Evolutionary conservation across 2,113 vertebrate species (phyloP).

Genomic region (Seriola quinqueradiata): DNA sequence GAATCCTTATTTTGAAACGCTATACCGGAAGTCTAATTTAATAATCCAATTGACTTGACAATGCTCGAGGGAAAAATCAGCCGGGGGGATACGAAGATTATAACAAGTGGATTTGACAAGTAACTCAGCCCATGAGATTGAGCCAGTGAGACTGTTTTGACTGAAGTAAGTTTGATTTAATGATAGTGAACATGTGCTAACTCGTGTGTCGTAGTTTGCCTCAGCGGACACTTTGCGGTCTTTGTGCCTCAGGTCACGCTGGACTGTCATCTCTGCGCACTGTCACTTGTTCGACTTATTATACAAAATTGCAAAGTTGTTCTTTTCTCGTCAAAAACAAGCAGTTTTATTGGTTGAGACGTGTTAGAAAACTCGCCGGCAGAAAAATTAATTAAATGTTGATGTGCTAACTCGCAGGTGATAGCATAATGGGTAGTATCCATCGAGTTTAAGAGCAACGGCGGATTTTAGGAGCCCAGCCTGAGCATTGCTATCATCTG

Average conservation of each 20-base stretch:
- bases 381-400: background rate
- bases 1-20: slow-evolving; percentile 47
- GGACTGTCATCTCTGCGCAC: slow-evolving; percentile 52
- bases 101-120: slow-evolving; percentile 69
- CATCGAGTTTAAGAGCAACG: slow-evolving; percentile 38
- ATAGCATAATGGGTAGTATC: slow-evolving; percentile 29
- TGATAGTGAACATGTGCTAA: background rate
- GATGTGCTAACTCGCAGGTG: slow-evolving; percentile 57
- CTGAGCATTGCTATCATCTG: slow-evolving; percentile 27
- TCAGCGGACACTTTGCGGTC: slow-evolving; percentile 5
- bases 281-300: slow-evolving; percentile 57
- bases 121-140: slow-evolving; percentile 5
- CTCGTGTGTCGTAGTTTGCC: background rate
- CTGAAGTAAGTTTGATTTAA: slow-evolving; percentile 22
- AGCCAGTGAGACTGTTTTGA: background rate
- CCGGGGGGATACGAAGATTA: slow-evolving; percentile 60
- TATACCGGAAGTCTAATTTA: background rate
- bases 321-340: background rate
- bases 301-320: background rate
- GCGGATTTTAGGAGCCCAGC: slow-evolving; percentile 33
- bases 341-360: background rate
- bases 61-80: slow-evolving; percentile 10
- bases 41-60: background rate
- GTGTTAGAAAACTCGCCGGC: background rate
- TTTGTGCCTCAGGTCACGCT: slow-evolving; percentile 29